A percentile compares a stretch with the other conserved stretches of the same genome.
These are phyloP conservation scores for Clarias fuscus DNA, from an alignment of 2,797 vertebrate species.

Conservation along the genomic window DNA sequence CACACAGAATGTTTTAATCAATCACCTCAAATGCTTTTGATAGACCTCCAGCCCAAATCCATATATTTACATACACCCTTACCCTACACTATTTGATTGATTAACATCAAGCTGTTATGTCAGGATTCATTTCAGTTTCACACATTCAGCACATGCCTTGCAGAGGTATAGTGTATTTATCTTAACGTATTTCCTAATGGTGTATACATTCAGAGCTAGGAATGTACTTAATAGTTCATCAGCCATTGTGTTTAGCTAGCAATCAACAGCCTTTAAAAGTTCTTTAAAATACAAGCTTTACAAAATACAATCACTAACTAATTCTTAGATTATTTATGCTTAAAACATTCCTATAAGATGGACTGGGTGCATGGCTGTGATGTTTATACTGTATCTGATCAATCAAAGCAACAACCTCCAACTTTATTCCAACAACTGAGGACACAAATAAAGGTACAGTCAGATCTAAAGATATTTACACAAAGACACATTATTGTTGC, in stretches of 20 bases:
- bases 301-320: not conserved
- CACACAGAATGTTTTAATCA: not conserved
- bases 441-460: not conserved
- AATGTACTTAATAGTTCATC: not conserved
- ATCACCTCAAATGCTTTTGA: not conserved
- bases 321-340: not conserved
- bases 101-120: not conserved
- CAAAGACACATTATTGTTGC: no score
- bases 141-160: not conserved
- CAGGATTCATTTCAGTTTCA: not conserved
- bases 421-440: not conserved
- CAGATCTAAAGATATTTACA: not conserved
- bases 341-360: not conserved
- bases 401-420: not conserved
- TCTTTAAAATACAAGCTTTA: not conserved
- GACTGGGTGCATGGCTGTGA: not conserved
- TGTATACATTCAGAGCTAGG: not conserved
- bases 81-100: not conserved
- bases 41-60: not conserved
- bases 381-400: not conserved
- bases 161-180: not conserved
- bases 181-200: not conserved
- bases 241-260: not conserved
- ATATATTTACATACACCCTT: not conserved
- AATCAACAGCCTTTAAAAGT: not conserved